Percentiles rank a stretch among this genome's conserved stretches.
These are phyloP conservation scores for Muricea muricata DNA, from an alignment of 92 coral and sea anemone genomes.

Conservation along the genomic window DNA sequence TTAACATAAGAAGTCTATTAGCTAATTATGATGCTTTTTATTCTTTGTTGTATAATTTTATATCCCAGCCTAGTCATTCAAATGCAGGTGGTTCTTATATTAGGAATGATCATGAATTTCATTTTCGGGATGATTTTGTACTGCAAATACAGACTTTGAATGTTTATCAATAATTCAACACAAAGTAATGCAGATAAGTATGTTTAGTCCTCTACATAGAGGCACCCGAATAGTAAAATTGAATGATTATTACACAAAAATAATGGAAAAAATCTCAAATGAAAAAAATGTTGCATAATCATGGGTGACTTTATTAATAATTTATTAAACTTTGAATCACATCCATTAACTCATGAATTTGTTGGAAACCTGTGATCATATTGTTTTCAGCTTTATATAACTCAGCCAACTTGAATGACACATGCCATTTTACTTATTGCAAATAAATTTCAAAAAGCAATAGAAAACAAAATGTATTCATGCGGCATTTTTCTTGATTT, in stretches of 20 bases:
- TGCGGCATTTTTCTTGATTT: too few species aligned
- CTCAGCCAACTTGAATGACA: background rate
- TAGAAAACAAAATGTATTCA: too few species aligned
- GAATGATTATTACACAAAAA: too few species aligned
- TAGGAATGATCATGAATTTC: conserved; percentile 11
- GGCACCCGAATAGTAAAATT: conserved; percentile 21
- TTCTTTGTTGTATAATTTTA: background rate
- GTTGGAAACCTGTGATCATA: background rate
- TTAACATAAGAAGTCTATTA: conserved; percentile 27
- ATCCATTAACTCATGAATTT: background rate
- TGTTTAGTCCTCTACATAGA: conserved; percentile 34
- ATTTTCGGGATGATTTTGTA: conserved; percentile 25
- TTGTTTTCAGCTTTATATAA: background rate
- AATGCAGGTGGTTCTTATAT: conserved; percentile 30
- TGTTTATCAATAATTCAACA: conserved; percentile 36
- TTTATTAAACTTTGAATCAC: too few species aligned
- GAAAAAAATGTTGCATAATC: background rate
- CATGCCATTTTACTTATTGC: too few species aligned
- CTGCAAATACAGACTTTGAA: conserved; percentile 20
- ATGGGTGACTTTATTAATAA: too few species aligned
- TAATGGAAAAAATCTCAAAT: background rate
- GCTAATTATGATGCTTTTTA: conserved; percentile 6
- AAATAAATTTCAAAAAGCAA: too few species aligned
- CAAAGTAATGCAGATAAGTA: background rate
- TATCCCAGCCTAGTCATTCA: conserved; percentile 25